Conservation (phyloP, 2,797 vertebrate species). For the Gila robusta region DNA sequence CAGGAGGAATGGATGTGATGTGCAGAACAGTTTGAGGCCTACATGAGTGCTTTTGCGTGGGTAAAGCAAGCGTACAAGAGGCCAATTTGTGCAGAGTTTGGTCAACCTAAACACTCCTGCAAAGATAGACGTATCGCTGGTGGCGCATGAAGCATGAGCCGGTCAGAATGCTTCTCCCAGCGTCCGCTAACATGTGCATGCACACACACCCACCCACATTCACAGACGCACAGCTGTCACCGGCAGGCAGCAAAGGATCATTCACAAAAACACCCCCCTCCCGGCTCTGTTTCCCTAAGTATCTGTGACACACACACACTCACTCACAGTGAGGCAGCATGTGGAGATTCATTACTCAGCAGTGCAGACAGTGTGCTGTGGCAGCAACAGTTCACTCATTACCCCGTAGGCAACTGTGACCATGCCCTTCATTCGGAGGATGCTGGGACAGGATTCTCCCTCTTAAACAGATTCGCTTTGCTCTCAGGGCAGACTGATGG, state of each 20-base stretch:
- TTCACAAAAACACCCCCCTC: constrained; percentile 77
- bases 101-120: constrained; percentile 47
- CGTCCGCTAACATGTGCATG: constrained; percentile 50
- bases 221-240: constrained; percentile 79
- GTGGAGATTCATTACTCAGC: constrained; percentile 84
- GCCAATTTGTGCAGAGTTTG: constrained; percentile 16
- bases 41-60: not conserved
- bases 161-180: constrained; percentile 72
- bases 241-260: constrained; percentile 76
- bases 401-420: constrained; percentile 17
- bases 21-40: not conserved
- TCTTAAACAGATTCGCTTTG: not conserved
- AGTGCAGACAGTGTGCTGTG: constrained; percentile 66
- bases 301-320: constrained; percentile 78
- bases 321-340: constrained; percentile 72
- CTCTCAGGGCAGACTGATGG: not conserved
- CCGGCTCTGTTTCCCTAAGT: constrained; percentile 70
- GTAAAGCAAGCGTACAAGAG: not conserved
- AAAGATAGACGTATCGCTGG: constrained; percentile 61
- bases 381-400: constrained; percentile 44
- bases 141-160: constrained; percentile 74
- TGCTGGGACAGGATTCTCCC: constrained; percentile 15
- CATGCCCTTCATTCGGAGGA: constrained; percentile 31
- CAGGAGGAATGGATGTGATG: not conserved
- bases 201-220: constrained; percentile 69